Percentiles rank a stretch among this genome's conserved stretches.
Conservation (phyloP, 1,140 invertebrate genomes). For the Cepaea nemoralis region DNA sequence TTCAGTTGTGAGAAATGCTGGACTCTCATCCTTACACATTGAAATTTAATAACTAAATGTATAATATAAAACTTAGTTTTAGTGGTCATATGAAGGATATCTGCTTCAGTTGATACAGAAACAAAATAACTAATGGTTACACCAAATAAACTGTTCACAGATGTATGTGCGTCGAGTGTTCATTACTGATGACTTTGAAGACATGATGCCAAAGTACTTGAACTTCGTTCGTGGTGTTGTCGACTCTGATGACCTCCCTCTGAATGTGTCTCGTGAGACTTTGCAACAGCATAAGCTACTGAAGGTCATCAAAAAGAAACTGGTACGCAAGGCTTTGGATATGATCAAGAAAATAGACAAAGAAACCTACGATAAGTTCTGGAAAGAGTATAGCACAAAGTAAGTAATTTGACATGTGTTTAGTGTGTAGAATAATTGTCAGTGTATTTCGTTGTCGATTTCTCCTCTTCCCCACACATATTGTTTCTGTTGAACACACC, state of each 20-base stretch:
- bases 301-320: slow-evolving; percentile 99
- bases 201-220: slow-evolving; percentile 99
- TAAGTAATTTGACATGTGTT: too few relatives aligned
- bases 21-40: too few relatives aligned
- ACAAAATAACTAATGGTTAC: too few relatives aligned
- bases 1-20: too few relatives aligned
- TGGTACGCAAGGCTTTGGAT: slow-evolving; percentile 95
- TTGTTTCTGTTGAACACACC: too few relatives aligned
- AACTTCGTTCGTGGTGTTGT: slow-evolving; percentile 95
- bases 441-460: too few relatives aligned
- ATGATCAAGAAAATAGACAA: slow-evolving; percentile 98
- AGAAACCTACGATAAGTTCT: slow-evolving; percentile 71
- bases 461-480: too few relatives aligned
- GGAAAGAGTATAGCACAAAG: slow-evolving; percentile 76
- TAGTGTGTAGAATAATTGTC: too few relatives aligned
- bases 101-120: too few relatives aligned
- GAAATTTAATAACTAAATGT: too few relatives aligned
- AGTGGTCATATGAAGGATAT: too few relatives aligned
- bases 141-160: slow-evolving; percentile 64
- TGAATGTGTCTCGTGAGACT: slow-evolving; percentile 98
- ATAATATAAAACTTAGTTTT: too few relatives aligned
- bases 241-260: slow-evolving; percentile 98
- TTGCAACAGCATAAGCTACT: slow-evolving; percentile 97
- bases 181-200: slow-evolving; percentile 99
- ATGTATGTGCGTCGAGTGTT: slow-evolving; percentile 97